A percentile compares a stretch with the other conserved stretches of the same genome.
phyloP scores from a whole-genome alignment of 2,888 invertebrate genomes.

The Orthosia gracilis region DNA sequence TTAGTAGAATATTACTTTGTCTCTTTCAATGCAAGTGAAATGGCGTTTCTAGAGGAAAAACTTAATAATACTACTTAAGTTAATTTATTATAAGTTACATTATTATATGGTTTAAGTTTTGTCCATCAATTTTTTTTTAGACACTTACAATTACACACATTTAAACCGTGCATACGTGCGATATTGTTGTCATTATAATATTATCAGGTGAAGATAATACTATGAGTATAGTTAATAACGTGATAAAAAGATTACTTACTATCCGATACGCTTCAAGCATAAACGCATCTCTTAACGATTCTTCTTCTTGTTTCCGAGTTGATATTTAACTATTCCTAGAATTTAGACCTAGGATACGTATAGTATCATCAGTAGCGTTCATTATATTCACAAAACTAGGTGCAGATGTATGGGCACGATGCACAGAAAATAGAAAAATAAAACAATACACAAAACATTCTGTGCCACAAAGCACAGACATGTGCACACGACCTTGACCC shows the following conservation, averaged over 20 bases:
- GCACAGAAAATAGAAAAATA: background rate
- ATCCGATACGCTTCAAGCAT: background rate
- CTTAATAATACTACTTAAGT: too few species aligned
- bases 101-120: too few species aligned
- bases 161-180: background rate
- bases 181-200: conserved; percentile 12
- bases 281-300: background rate
- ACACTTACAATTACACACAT: too few species aligned
- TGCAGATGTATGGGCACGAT: background rate
- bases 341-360: too few species aligned
- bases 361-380: too few species aligned
- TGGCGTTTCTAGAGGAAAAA: too few species aligned
- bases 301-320: too few species aligned
- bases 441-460: background rate
- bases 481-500: conserved; percentile 50
- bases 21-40: too few species aligned
- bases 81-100: too few species aligned
- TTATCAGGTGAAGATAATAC: conserved; percentile 1
- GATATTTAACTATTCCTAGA: too few species aligned
- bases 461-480: background rate
- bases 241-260: conserved; percentile 22
- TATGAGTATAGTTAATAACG: background rate
- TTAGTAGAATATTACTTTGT: too few species aligned
- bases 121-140: too few species aligned
- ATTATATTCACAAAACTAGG: background rate